Percentiles rank a stretch among this genome's conserved stretches.
These are phyloP conservation scores for Orcinus orca DNA, from an alignment of 2,113 vertebrate genomes.

Conservation along the genomic window DNA sequence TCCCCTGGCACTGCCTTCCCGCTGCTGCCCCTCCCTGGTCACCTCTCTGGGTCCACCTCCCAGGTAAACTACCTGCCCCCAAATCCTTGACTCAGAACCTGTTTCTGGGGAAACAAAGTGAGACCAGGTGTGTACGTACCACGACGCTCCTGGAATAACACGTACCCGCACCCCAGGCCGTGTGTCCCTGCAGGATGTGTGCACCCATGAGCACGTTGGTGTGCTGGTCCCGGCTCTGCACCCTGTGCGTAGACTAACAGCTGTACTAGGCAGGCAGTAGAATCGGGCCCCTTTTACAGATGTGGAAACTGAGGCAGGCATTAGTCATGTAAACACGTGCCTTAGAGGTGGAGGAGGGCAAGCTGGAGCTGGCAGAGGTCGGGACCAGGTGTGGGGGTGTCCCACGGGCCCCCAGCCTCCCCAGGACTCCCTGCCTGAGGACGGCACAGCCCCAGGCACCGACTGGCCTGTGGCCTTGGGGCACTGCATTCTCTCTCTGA, in stretches of 20 bases:
- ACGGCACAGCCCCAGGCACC: background rate
- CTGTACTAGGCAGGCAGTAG: background rate
- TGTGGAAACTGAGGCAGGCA: background rate
- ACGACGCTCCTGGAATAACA: background rate
- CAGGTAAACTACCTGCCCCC: background rate
- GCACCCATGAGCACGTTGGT: fast-evolving
- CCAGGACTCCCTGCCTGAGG: background rate
- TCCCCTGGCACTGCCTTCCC: background rate
- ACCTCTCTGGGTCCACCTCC: background rate
- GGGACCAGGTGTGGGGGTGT: background rate
- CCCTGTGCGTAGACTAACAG: background rate
- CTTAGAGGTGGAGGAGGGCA: background rate
- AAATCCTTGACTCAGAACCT: background rate
- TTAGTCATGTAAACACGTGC: background rate
- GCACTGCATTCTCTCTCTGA: background rate
- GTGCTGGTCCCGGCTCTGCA: too few species aligned
- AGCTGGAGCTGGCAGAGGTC: background rate
- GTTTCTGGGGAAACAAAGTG: background rate
- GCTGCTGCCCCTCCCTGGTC: background rate
- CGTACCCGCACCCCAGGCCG: fast-evolving
- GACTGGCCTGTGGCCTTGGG: too few species aligned
- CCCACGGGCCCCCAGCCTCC: background rate
- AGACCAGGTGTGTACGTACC: background rate
- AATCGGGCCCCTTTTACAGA: background rate
- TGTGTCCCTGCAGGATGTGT: fast-evolving